phyloP scores from a whole-genome alignment of 2,888 invertebrate genomes.

The Hedychridium roseum region DNA sequence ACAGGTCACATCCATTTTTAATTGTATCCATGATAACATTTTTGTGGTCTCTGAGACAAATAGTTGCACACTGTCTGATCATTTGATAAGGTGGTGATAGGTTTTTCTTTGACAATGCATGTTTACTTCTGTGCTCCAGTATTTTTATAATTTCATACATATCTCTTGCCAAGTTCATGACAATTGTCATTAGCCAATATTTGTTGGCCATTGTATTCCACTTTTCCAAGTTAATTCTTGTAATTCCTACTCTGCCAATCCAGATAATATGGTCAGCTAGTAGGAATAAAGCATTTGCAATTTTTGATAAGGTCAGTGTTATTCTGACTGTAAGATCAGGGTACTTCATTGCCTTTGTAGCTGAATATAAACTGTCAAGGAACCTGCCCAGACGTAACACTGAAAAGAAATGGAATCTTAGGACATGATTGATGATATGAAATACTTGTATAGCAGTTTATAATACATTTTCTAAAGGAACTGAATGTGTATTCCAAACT shows the following conservation, averaged over 20 bases:
- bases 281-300: slow-evolving; percentile 81
- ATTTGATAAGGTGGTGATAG: slow-evolving; percentile 20
- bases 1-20: slow-evolving; percentile 87
- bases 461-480: slow-evolving; percentile 83
- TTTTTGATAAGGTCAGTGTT: slow-evolving; percentile 79
- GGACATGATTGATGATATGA: no score
- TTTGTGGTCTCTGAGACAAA: slow-evolving; percentile 64
- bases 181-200: slow-evolving; percentile 86
- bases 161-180: slow-evolving; percentile 82
- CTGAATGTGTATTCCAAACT: slow-evolving; percentile 84
- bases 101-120: slow-evolving; percentile 9
- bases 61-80: slow-evolving; percentile 18
- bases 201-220: slow-evolving; percentile 79
- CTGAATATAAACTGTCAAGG: slow-evolving; percentile 80
- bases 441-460: no score
- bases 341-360: slow-evolving; percentile 76
- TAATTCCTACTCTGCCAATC: slow-evolving; percentile 78
- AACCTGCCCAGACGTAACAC: slow-evolving; percentile 88
- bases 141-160: slow-evolving; percentile 81
- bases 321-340: slow-evolving; percentile 75
- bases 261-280: slow-evolving; percentile 88
- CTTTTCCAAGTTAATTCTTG: slow-evolving; percentile 75
- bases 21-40: slow-evolving; percentile 82
- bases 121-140: slow-evolving; percentile 62
- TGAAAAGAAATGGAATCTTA: slow-evolving; percentile 65